Base-by-base conservation (phyloP, 2,888 invertebrate genomes). In the Caenorhabditis wallacei region DNA sequence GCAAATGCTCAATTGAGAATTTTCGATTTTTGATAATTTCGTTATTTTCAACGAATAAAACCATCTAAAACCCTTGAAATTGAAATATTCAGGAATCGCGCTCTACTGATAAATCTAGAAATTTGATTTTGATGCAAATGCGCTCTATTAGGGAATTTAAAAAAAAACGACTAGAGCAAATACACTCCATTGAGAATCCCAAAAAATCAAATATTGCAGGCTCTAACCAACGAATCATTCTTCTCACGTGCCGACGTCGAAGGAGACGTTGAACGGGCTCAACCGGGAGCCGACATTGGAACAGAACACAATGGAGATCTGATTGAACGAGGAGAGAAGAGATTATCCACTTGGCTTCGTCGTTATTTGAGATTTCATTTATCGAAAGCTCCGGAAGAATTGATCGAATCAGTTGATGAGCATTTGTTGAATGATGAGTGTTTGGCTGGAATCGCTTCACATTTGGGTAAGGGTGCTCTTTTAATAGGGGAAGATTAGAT, bases 321-420 rank as follows among this genome's bases (percentile, higher is more conserved):
- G 51, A 94, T 95, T 3, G 92, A 94, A 56, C 94, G 94, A 92
- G 97, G 97, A 20, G 96, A 84, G 94, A 16, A 74, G 26, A 82
- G 61, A 18, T 26, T 82, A 8, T 82, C 82, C 1, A 18, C 95
- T 35, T 93, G 94, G 43, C 93, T 94, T 43, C 82, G 78, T 24
- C 18, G 81, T 22, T 96, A 95, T 92, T 92, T 97, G n/a, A 94
- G 94, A 84, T 93, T 94, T 86, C 94, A 94, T 26, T 93, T 95
- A 80, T 95, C 96, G 2, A 94, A 94, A 85, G 94, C 96, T 78
- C 96, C 96, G 0, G 93, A 94, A 84, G 95, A 95, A 91, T 95
- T 96, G 63, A 94, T 95, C 70, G 86, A 92, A 66, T 94, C 94
- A 7, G 56, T 85, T 18, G 72, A 66, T 37, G 46, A 35, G 1